Conservation (phyloP, 2,888 invertebrate genomes). For the Amphimallon solstitiale region DNA sequence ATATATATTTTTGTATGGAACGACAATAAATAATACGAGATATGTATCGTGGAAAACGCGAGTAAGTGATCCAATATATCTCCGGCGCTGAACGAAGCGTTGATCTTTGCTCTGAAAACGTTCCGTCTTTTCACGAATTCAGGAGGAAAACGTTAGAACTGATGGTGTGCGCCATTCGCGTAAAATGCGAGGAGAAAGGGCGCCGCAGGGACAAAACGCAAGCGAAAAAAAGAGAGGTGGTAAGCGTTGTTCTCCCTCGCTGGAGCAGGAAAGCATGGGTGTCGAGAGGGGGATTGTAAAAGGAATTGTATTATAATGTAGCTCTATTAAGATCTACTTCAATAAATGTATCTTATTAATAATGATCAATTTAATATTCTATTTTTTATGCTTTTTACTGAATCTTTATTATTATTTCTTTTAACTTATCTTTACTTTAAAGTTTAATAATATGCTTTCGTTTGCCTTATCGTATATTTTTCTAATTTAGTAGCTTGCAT, state of each 20-base stretch:
- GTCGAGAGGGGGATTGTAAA: no score
- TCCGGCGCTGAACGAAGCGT: conserved; percentile 38
- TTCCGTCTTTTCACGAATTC: conserved; percentile 39
- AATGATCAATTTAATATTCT: background rate
- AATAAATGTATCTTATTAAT: background rate
- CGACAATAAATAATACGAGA: conserved; percentile 19
- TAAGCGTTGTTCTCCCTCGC: background rate
- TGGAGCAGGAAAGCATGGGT: no score
- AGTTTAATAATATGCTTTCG: no score
- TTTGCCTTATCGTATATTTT: no score
- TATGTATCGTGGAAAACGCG: conserved; percentile 29
- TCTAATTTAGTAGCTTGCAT: no score
- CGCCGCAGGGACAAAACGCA: background rate
- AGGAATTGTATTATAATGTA: no score
- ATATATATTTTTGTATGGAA: background rate
- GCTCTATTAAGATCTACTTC: no score
- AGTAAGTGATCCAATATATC: conserved; percentile 7
- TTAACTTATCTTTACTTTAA: no score
- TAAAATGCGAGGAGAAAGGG: background rate
- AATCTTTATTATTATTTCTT: no score
- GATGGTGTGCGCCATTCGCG: background rate
- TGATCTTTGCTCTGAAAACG: conserved; percentile 46
- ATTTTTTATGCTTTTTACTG: background rate
- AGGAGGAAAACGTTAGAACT: conserved; percentile 8
- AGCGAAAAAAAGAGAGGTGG: background rate